Conservation (phyloP, 2,113 vertebrate genomes). For the Pseudorectes ferrugineus region DNA sequence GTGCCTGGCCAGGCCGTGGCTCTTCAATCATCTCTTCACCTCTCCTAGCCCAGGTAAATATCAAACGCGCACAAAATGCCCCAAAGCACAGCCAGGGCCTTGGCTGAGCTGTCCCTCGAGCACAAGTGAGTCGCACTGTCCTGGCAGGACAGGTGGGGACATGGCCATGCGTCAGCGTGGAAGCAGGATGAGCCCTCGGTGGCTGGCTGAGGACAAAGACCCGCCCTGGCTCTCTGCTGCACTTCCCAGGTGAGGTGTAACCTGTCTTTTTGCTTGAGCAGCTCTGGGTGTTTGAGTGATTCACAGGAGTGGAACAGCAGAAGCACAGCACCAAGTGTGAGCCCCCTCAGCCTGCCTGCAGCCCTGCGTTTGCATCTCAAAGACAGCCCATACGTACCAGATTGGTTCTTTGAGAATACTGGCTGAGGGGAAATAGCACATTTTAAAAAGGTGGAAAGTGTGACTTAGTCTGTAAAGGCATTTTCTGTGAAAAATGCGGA, state of each 20-base stretch:
- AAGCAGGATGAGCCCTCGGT: not conserved
- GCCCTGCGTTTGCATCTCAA: not conserved
- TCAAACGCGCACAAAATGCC: fast-evolving
- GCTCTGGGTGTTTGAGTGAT: not conserved
- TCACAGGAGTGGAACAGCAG: not conserved
- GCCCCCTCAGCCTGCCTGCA: not conserved
- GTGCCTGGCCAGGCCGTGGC: not conserved
- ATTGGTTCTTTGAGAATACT: not conserved
- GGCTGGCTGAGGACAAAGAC: not conserved
- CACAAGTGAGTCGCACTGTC: not conserved
- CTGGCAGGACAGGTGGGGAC: not conserved
- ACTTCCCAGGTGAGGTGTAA: not conserved
- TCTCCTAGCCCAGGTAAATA: not conserved
- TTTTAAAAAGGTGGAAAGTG: not conserved
- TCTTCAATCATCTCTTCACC: not conserved
- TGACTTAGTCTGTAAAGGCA: constrained; percentile 5
- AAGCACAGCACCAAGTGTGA: not conserved
- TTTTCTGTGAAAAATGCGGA: constrained; percentile 5
- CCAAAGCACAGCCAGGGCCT: fast-evolving
- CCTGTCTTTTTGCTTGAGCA: not conserved
- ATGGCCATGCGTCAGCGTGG: too few species aligned
- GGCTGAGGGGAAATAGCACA: not conserved
- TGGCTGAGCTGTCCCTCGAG: fast-evolving
- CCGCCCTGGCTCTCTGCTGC: not conserved
- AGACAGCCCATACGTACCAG: not conserved